Base-by-base conservation (phyloP, 2,888 invertebrate genomes). In the Anagyrus pseudococci region DNA sequence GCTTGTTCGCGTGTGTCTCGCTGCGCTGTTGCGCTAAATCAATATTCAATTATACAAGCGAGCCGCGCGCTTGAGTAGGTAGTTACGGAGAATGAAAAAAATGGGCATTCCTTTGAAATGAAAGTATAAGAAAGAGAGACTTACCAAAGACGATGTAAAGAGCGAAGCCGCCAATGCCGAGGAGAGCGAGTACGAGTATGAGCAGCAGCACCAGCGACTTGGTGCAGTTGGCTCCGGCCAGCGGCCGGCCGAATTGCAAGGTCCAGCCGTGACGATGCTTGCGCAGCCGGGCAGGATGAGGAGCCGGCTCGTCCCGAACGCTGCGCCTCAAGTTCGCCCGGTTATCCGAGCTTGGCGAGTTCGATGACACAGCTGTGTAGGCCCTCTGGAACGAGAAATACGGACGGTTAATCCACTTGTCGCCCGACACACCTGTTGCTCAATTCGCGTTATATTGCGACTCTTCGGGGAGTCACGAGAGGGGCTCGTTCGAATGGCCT, bases 201-300 rank as follows among this genome's bases (percentile, higher is more conserved):
- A 80, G 66, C 4, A 79, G 68, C 10, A 79, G 65, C 2, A 77
- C 60, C 20, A 77, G 70, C 13, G 77, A 73, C 63, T 75, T 75
- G 60, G 78, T 74, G 67, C 78, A 77, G 20, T 26, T 23, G 40
- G 19, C 22, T 20, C 71, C 72, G 62, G 69, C 70, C 60, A 79
- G 68, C 46, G 78, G 77, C 44, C 75, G 69, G 19, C 74, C 75
- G 55, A 80, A 73, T 63, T 80, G 76, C 47, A 80, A 64, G 1
- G 77, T 80, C 80, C 80, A 80, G 25, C 80, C 80, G 59, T 75
- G 76, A 46, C 78, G 74, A 67, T 77, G 75, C 63, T 80, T 80
- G n/a, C 71, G 75, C 10, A 80, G 70, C 52, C 73, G 69, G 6
- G 80, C 78, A 20, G 78, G 78, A 68, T 78, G 75, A 41, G 79